Percentiles rank a stretch among this genome's conserved stretches.
phyloP scores from a whole-genome alignment of 2,888 invertebrate species.

The Drosophila ezoana region DNA sequence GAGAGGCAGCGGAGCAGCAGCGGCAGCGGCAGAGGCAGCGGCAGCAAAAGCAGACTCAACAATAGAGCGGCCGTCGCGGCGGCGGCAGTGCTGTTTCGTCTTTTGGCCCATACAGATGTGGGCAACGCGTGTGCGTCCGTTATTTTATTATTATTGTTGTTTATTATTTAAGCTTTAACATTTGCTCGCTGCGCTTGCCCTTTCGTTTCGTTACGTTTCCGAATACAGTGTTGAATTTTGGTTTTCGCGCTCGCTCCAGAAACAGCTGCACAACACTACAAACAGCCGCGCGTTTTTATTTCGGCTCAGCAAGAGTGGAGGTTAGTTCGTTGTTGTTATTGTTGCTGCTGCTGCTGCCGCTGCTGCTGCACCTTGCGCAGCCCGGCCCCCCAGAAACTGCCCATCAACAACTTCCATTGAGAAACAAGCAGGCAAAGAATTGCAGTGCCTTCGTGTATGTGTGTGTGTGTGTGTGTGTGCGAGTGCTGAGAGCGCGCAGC shows the following conservation, averaged over 20 bases:
- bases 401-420: constrained; percentile 60
- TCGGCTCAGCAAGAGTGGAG: constrained; percentile 53
- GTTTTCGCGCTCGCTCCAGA: constrained; percentile 52
- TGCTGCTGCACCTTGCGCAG: constrained; percentile 46
- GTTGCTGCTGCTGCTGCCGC: constrained; percentile 22
- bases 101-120: constrained; percentile 78
- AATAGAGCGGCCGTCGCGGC: constrained; percentile 61
- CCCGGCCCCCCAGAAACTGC: constrained; percentile 37
- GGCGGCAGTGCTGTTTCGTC: constrained; percentile 73
- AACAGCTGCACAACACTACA: constrained; percentile 40
- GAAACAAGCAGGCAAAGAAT: constrained; percentile 72
- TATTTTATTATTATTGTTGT: constrained; percentile 71
- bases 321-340: constrained; percentile 50
- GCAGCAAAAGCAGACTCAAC: constrained; percentile 31
- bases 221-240: constrained; percentile 46
- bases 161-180: constrained; percentile 74
- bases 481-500: constrained; percentile 42
- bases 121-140: constrained; percentile 77
- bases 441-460: constrained; percentile 49
- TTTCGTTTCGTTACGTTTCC: constrained; percentile 56
- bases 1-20: constrained; percentile 40
- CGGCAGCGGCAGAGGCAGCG: constrained; percentile 12
- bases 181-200: constrained; percentile 71
- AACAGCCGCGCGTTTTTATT: constrained; percentile 45
- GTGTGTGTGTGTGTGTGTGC: constrained; percentile 41